These are phyloP conservation scores for Brachyopa scutellaris DNA, from an alignment of 2,888 invertebrate species.

Conservation along the genomic window DNA sequence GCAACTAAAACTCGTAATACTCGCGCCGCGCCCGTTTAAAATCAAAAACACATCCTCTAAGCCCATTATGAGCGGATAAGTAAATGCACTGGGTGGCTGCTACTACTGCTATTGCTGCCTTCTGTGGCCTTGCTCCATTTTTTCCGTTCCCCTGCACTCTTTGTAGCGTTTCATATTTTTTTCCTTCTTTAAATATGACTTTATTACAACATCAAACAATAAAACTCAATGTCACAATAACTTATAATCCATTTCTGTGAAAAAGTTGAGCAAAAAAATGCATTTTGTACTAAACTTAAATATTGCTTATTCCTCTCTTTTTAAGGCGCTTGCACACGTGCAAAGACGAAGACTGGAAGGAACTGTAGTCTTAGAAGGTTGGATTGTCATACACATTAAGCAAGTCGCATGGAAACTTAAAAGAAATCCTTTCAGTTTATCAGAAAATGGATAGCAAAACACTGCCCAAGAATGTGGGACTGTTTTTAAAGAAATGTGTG, in stretches of 20 bases:
- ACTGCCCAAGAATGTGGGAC: too few species aligned
- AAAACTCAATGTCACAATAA: constrained; percentile 70
- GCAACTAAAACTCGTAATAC: constrained; percentile 47
- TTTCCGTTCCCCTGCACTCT: constrained; percentile 55
- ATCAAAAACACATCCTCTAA: constrained; percentile 59
- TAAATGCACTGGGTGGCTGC: constrained; percentile 21
- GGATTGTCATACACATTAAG: neutral
- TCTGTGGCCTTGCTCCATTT: constrained; percentile 60
- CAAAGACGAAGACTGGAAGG: neutral
- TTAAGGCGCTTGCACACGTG: neutral
- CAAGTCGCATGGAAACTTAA: too few species aligned
- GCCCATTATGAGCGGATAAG: constrained; percentile 61
- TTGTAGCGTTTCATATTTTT: constrained; percentile 40
- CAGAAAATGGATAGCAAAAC: too few species aligned
- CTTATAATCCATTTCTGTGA: constrained; percentile 56
- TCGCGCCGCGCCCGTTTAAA: constrained; percentile 46
- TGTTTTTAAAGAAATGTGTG: too few species aligned
- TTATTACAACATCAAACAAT: constrained; percentile 69
- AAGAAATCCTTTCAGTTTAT: too few species aligned
- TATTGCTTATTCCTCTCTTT: constrained; percentile 53
- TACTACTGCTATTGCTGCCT: constrained; percentile 32
- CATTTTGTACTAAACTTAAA: constrained; percentile 35
- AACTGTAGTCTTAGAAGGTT: neutral
- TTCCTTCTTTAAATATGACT: constrained; percentile 51
- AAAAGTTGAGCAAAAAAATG: neutral